These are phyloP conservation scores for Tenthredo mesomela DNA, from an alignment of 2,888 invertebrate species.

Conservation along the genomic window DNA sequence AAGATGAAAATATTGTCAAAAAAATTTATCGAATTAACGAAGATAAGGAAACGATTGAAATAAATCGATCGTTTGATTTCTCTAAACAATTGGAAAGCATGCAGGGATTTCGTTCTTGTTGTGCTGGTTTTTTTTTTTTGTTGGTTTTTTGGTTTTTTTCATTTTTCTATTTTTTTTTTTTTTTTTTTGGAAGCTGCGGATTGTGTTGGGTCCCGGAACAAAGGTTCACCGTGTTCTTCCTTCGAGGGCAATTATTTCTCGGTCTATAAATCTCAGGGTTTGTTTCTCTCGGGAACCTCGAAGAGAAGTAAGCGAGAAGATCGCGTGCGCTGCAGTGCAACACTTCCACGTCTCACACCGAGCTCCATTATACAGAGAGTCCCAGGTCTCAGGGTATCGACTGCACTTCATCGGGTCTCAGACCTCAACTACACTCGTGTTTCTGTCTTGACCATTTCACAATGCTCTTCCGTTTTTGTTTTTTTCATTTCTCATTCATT, in stretches of 20 bases:
- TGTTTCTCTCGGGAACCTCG: slow-evolving; percentile 12
- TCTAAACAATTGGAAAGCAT: background rate
- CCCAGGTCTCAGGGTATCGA: slow-evolving; percentile 29
- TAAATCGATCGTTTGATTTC: background rate
- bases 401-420: slow-evolving; percentile 23
- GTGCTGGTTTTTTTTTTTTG: background rate
- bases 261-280: slow-evolving; percentile 47
- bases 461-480: background rate
- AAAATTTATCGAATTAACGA: background rate
- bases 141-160: background rate
- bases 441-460: slow-evolving; percentile 31
- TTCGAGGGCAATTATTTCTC: slow-evolving; percentile 43
- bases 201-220: slow-evolving; percentile 10
- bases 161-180: background rate
- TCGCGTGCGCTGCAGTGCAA: slow-evolving; percentile 23
- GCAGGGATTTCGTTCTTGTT: background rate
- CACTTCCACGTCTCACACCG: slow-evolving; percentile 34
- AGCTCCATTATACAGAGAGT: background rate
- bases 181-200: background rate
- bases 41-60: background rate
- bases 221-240: slow-evolving; percentile 29
- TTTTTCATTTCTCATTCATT: background rate
- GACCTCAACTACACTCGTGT: slow-evolving; percentile 21
- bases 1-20: background rate
- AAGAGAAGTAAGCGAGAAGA: background rate